Conservation (phyloP, 2,113 vertebrate genomes). For the Actinemys pallida region DNA sequence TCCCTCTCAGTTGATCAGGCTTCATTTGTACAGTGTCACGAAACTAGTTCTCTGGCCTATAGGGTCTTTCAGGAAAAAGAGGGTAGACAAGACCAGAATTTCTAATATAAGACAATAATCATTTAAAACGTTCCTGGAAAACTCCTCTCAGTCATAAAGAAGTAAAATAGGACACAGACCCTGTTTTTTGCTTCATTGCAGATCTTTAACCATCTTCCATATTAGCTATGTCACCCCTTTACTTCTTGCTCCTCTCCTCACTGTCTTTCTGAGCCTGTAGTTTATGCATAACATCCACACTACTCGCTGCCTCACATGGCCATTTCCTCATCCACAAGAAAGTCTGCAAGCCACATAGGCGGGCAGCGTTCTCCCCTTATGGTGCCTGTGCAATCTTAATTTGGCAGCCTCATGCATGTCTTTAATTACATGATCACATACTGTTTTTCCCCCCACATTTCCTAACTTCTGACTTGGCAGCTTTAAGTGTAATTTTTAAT, state of each 20-base stretch:
- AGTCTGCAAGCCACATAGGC: neutral
- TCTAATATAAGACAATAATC: too few species aligned
- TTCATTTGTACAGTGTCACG: fast-evolving
- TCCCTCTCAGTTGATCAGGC: conserved; percentile 29
- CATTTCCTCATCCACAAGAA: neutral
- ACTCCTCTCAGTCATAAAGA: too few species aligned
- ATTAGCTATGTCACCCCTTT: neutral
- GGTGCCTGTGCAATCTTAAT: neutral
- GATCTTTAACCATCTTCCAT: neutral
- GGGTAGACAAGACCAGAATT: neutral
- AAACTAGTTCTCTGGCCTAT: neutral
- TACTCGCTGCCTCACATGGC: neutral
- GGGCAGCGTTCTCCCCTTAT: neutral
- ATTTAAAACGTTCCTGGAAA: too few species aligned
- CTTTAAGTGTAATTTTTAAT: too few species aligned
- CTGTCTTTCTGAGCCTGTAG: neutral
- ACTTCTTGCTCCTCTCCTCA: neutral
- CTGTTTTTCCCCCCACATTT: neutral
- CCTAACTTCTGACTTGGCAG: neutral
- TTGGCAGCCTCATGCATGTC: neutral
- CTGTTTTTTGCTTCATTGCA: neutral
- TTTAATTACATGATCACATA: too few species aligned
- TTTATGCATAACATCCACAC: neutral
- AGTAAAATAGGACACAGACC: too few species aligned
- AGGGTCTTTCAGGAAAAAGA: neutral